Evolutionary conservation across 1,140 invertebrate genomes (phyloP), one percentile per base, ranked within the genome.

Genomic region (Proctacanthus coquilletti): DNA sequence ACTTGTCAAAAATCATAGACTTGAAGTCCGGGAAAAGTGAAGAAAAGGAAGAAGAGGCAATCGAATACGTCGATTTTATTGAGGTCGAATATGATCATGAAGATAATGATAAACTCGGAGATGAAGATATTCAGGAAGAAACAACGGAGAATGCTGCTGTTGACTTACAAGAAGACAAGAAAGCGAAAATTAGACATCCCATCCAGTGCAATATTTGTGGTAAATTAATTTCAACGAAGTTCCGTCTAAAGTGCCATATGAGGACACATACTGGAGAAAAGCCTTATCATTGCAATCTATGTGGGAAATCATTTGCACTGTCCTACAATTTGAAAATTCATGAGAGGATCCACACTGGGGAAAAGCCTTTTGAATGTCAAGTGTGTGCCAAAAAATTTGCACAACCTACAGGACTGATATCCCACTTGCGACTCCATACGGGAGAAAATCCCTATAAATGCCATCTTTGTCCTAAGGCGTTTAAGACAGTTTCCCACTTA

Each of bases 221-320:
- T 13, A 27, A 27, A 27, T 27, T 27, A 27, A 9, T 27, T 13
- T 9, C 23, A 27, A 27, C 23, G 13, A 27, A 27, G 13, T 31
- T 27, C 23, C 70, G 68, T 42, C 49, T 73, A 20, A 67, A 74
- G 50, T 70, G 74, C 39, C 76, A 80, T 55, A 72, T 72, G 45
- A 46, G 71, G 19, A 74, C 68, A 4, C 72, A 75, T 48, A 70
- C 68, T 4, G 69, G 74, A 2, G 77, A 82, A 52, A 80, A 78
- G 52, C 80, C 78, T 0, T 82, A 78, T 52, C 21, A 17, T 10
- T 36, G 35, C 21, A 13, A 27, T 9, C 8, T 27, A 8, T 66
- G 64, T 33, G 42, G 44, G 13, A 64, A 61, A 43, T 53, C 45
- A 11, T 66, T 66, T 45, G 48, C 61, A 23, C 34, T 63, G 38